Base-by-base conservation (phyloP, 2,888 invertebrate genomes). In the Elysia crispata region DNA sequence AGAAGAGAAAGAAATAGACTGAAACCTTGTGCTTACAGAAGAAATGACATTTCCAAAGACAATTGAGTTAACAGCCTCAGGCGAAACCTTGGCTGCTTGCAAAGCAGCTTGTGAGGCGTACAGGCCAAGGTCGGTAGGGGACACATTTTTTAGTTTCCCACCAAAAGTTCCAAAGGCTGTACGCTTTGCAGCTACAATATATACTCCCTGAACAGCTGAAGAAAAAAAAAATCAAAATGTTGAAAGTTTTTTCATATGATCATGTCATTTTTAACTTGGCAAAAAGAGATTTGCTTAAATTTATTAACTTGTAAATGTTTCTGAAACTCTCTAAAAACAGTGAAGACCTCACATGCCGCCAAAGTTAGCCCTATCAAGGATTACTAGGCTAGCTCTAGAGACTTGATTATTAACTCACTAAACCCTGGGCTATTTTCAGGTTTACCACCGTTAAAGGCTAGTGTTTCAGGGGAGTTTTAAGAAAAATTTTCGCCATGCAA, bases 111-210 rank as follows among this genome's bases (percentile, higher is more conserved):
- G 87, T 13, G 92, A 88, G 1, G 93, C 92, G 18, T 95, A 93
- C 25, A 95, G 95, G 91, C 97, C 97, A 83, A 99, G 93, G 79
- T 93, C 93, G 28, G 93, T 94, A 1, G 93, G 92, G 18, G 92
- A 87, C n/a, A 91, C 84, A 76, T 92, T 91, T 83, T 93, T 93
- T 60, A 94, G 87, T 85, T 92, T 92, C 25, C 94, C 94, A 49
- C 99, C 99, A 93, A 96, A 98, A 0, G 98, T 95, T 76, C 99
- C 99, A 93, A 99, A 99, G 1, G 98, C 96, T 0, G 98, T 99
- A 83, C 99, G 95, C 93, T 98, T 99, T 23, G 98, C 98, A 86
- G 96, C 97, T 83, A 99, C 97, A 86, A 93, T 91, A 85, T 92
- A 93, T 1, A 93, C 90, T 80, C 89, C 92, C 78, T 86, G 82